These are phyloP conservation scores for Caenorhabditis sp. DNA, from an alignment of 2,888 invertebrate species.

Conservation along the genomic window DNA sequence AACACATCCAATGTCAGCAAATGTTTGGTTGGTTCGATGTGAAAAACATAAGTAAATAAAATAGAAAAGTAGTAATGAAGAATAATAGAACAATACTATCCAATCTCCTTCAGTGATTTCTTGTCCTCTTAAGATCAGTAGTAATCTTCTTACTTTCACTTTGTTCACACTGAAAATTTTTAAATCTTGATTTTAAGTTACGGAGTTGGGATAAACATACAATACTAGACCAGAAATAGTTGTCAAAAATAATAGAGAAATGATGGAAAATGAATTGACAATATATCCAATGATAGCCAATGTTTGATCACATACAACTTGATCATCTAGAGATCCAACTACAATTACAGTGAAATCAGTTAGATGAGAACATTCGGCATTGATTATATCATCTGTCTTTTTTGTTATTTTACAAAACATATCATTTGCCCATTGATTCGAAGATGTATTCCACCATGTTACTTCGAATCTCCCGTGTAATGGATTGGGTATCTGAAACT, in stretches of 20 bases:
- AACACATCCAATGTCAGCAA: conserved; percentile 18
- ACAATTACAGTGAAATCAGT: conserved; percentile 60
- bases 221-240: conserved; percentile 13
- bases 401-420: conserved; percentile 33
- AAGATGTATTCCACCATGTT: conserved; percentile 42
- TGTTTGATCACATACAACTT: conserved; percentile 34
- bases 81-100: neutral
- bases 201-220: too few relatives aligned
- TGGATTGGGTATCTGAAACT: conserved; percentile 24
- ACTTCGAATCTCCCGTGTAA: conserved; percentile 43
- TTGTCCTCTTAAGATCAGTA: neutral
- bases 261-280: conserved; percentile 32
- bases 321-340: conserved; percentile 34
- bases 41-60: conserved; percentile 8
- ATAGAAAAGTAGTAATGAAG: neutral
- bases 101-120: neutral
- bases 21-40: conserved; percentile 17
- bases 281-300: conserved; percentile 28
- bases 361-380: conserved; percentile 52
- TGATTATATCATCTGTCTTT: conserved; percentile 28
- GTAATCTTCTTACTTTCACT: neutral
- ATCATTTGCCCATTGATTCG: conserved; percentile 29
- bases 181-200: too few relatives aligned
- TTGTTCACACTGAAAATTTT: neutral
- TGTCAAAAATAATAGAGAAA: conserved; percentile 26